Evolutionary conservation across 2,888 invertebrate species (phyloP).

Genomic region (Agonum fuliginosum): DNA sequence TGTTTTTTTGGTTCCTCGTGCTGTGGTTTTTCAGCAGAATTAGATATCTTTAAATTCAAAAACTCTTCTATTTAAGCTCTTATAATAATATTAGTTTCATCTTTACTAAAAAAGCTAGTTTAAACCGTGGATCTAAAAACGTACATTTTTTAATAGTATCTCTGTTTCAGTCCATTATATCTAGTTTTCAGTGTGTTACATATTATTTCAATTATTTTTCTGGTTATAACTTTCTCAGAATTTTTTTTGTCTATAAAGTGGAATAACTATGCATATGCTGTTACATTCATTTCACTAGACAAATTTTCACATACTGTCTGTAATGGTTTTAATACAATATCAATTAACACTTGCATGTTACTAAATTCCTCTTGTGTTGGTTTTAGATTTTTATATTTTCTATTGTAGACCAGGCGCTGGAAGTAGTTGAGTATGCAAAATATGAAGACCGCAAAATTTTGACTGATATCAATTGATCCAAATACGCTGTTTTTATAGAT

Average conservation of each 20-base stretch:
- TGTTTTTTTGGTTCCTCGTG: neutral
- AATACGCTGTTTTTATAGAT: too few species aligned
- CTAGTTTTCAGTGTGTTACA: neutral
- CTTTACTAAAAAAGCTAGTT: neutral
- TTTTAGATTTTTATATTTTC: neutral
- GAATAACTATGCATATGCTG: neutral
- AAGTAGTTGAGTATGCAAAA: neutral
- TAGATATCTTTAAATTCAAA: too few species aligned
- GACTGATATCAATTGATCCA: too few species aligned
- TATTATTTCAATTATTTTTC: neutral
- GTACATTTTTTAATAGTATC: constrained; percentile 14
- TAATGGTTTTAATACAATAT: neutral
- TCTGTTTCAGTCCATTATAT: constrained; percentile 7
- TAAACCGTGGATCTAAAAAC: constrained; percentile 6
- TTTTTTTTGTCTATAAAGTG: constrained; percentile 14
- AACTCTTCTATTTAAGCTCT: neutral
- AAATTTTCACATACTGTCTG: neutral
- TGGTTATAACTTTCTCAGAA: constrained; percentile 3
- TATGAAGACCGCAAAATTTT: neutral
- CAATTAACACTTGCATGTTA: neutral
- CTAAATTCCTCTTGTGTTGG: constrained; percentile 10
- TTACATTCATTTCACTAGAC: neutral
- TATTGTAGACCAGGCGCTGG: too few species aligned
- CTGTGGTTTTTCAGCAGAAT: too few species aligned
- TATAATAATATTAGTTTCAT: neutral